These are phyloP conservation scores for Coenobita brevimanus DNA, from an alignment of 1,140 invertebrate genomes.

Conservation along the genomic window DNA sequence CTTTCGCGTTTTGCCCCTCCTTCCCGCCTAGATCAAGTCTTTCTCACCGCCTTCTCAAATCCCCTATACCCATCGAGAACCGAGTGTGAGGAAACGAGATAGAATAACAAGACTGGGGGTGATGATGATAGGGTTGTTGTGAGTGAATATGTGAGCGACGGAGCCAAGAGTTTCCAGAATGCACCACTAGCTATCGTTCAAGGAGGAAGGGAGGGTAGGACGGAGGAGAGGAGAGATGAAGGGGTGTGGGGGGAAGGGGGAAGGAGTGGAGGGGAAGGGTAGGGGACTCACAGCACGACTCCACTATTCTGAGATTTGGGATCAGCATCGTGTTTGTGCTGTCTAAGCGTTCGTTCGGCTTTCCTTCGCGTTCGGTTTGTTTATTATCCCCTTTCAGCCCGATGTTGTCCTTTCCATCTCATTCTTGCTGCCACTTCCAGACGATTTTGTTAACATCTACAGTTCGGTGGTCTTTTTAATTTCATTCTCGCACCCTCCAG, in stretches of 20 bases:
- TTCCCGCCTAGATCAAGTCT: no score
- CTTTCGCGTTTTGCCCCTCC: no score
- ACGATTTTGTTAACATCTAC: no score
- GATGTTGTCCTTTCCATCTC: no score
- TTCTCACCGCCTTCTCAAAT: no score
- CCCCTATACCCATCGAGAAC: no score
- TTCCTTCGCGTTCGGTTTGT: conserved; percentile 27
- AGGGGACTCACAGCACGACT: conserved; percentile 33
- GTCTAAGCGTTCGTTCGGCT: conserved; percentile 55
- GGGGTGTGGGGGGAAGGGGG: neutral
- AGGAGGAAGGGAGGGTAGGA: neutral
- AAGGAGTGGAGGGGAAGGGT: neutral
- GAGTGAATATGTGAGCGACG: neutral
- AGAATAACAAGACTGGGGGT: no score
- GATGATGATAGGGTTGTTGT: neutral
- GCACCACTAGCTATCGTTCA: conserved; percentile 44
- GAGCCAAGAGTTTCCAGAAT: neutral
- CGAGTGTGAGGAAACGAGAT: no score
- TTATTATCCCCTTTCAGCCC: no score
- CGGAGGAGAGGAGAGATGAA: neutral
- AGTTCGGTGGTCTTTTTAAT: no score
- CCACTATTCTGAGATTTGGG: conserved; percentile 45
- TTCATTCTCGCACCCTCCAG: no score
- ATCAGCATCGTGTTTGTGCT: conserved; percentile 57
- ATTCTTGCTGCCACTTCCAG: no score